phyloP scores from a whole-genome alignment of 2,113 vertebrate species.

The Ibidorhyncha struthersii region DNA sequence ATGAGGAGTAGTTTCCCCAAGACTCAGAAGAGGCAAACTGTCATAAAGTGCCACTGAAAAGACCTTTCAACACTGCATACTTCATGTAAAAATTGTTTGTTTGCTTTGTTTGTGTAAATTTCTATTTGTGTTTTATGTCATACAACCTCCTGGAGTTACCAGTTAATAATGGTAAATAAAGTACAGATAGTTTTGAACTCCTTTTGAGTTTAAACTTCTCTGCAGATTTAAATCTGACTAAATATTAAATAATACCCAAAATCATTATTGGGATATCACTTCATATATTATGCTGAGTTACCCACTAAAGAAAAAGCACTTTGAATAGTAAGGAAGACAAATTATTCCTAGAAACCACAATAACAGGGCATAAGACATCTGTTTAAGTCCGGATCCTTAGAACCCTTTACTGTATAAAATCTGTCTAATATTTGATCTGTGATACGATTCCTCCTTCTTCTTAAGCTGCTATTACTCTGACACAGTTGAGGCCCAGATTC shows the following conservation, averaged over 20 bases:
- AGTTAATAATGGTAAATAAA: constrained; percentile 74
- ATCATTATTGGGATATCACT: constrained; percentile 72
- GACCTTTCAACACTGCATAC: constrained; percentile 79
- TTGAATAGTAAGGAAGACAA: constrained; percentile 72
- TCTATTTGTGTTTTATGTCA: constrained; percentile 80
- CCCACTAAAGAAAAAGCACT: constrained; percentile 81
- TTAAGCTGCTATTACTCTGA: constrained; percentile 82
- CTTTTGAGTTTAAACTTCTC: constrained; percentile 72
- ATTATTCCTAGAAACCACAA: constrained; percentile 63
- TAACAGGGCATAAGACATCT: constrained; percentile 69
- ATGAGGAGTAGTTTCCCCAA: constrained; percentile 74
- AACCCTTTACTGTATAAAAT: constrained; percentile 74
- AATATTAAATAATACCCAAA: constrained; percentile 62
- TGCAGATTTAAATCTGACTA: constrained; percentile 69
- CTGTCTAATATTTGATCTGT: constrained; percentile 67
- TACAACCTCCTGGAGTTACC: constrained; percentile 74
- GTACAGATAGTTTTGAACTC: constrained; percentile 70
- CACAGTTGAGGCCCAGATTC: constrained; percentile 71
- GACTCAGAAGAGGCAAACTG: constrained; percentile 77
- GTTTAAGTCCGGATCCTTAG: constrained; percentile 68
- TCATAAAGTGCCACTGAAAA: constrained; percentile 78
- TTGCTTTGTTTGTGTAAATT: constrained; percentile 79
- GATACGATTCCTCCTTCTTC: constrained; percentile 72
- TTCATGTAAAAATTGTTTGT: constrained; percentile 79
- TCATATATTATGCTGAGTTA: constrained; percentile 74